Base-by-base conservation (phyloP, 2,888 invertebrate genomes). In the Drosophila neoperkinsi region DNA sequence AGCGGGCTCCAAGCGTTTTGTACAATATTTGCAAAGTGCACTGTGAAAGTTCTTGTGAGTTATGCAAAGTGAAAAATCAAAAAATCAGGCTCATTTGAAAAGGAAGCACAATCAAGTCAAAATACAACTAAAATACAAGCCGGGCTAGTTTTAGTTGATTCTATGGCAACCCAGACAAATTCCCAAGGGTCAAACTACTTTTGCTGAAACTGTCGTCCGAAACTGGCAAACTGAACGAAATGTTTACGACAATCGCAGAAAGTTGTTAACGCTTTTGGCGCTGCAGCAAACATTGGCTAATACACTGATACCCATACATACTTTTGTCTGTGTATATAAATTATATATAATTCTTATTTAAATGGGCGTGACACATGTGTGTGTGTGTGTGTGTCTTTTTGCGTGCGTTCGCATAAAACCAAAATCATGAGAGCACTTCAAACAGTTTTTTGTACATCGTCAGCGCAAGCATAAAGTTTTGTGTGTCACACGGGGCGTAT, bases 401-500 rank as follows among this genome's bases (percentile, higher is more conserved):
- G 69, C 49, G 66, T 53, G 66, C 63, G 55, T 56, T 59, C 59
- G 36, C 66, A 79, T 65, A 81, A 79, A 81, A 69, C 66, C 62
- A 51, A 77, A 81, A 69, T 80, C 68, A 81, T 33, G 55, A 81
- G 64, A 62, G 81, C 77, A 50, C 71, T 74, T 62, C 64, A 73
- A 70, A 63, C 55, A 46, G 68, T 51, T 79, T 77, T 79, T 75
- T 75, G 60, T 56, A 50, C 52, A 57, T 52, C 49, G 71, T 56
- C 56, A 56, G 38, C 62, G 63, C 41, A 55, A 71, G 68, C 64
- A 71, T 61, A 71, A 81, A 77, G 63, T 89, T 78, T 82, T 89
- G 79, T 85, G 71, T 72, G 76, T 58, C 77, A 73, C 84, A 89
- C 84, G 89, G 62, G 65, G 77, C 88, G 84, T 84, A 87, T 84